These are phyloP conservation scores for Drosophila grimshawi DNA, from an alignment of 1,140 invertebrate genomes.

Conservation along the genomic window DNA sequence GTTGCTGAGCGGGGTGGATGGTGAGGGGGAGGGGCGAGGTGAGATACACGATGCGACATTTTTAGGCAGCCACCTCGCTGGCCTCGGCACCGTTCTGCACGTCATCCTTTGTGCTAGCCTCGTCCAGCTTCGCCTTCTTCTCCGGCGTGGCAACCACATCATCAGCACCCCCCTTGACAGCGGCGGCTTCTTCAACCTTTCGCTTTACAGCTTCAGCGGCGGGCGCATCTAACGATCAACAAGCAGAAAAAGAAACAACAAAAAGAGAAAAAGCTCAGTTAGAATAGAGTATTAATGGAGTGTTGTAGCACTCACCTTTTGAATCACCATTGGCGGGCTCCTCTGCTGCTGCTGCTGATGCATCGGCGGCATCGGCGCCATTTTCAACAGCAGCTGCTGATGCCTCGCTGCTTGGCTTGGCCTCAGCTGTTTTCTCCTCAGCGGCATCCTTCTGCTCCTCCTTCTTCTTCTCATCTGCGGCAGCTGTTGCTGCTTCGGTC, in stretches of 20 bases:
- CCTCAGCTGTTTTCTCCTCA: slow-evolving; percentile 64
- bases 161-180: slow-evolving; percentile 57
- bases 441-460: slow-evolving; percentile 17
- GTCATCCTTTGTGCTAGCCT: slow-evolving; percentile 82
- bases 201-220: slow-evolving; percentile 79
- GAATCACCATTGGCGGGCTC: slow-evolving; percentile 73
- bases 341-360: slow-evolving; percentile 8
- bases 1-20: slow-evolving; percentile 15
- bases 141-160: slow-evolving; percentile 80
- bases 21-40: neutral
- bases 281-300: too few species aligned
- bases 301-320: slow-evolving; percentile 65
- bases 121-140: slow-evolving; percentile 83
- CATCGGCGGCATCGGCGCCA: slow-evolving; percentile 65
- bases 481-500: slow-evolving; percentile 52
- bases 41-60: slow-evolving; percentile 27
- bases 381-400: slow-evolving; percentile 64
- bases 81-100: slow-evolving; percentile 82
- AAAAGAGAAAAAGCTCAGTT: neutral
- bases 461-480: slow-evolving; percentile 40
- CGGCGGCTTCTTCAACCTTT: slow-evolving; percentile 75
- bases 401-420: slow-evolving; percentile 68
- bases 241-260: neutral
- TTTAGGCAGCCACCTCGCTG: slow-evolving; percentile 83
- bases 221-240: slow-evolving; percentile 60